A percentile compares a stretch with the other conserved stretches of the same genome.
Conservation (phyloP, 2,113 vertebrate genomes). For the Bubalus kerabau region DNA sequence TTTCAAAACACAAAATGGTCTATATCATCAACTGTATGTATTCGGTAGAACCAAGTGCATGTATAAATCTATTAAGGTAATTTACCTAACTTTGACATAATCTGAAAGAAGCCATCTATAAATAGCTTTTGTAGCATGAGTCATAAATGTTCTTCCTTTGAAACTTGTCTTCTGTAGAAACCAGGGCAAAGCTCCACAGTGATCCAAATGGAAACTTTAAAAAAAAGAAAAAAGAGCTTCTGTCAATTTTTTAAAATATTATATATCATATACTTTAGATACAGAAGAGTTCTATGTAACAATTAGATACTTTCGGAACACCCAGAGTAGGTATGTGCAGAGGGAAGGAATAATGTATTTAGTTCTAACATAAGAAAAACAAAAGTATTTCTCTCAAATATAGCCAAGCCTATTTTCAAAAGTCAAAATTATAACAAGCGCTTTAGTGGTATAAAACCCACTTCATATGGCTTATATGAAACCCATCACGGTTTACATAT, state of each 20-base stretch:
- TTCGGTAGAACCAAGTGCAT: neutral
- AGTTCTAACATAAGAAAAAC: neutral
- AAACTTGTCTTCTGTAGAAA: slow-evolving; percentile 99
- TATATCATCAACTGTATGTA: rapidly evolving
- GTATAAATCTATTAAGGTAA: neutral
- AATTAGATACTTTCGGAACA: neutral
- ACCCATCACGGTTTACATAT: neutral
- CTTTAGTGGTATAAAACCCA: neutral
- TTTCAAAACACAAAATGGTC: neutral
- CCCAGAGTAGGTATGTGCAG: neutral
- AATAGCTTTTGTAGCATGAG: slow-evolving; percentile 99
- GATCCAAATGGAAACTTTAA: slow-evolving; percentile 95
- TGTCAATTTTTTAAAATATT: neutral
- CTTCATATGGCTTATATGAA: neutral
- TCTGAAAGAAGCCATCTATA: slow-evolving; percentile 98
- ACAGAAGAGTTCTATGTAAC: neutral
- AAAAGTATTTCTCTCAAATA: neutral
- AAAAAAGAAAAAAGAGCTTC: neutral
- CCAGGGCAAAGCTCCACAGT: slow-evolving; percentile 98
- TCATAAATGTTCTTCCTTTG: slow-evolving; percentile 99
- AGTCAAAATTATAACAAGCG: neutral
- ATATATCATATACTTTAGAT: rapidly evolving
- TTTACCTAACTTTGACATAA: slow-evolving; percentile 98
- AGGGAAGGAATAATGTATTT: neutral
- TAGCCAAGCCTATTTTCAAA: neutral